These are phyloP conservation scores for Orientallactaga sibirica DNA, from an alignment of 2,797 vertebrate genomes.

Conservation along the genomic window DNA sequence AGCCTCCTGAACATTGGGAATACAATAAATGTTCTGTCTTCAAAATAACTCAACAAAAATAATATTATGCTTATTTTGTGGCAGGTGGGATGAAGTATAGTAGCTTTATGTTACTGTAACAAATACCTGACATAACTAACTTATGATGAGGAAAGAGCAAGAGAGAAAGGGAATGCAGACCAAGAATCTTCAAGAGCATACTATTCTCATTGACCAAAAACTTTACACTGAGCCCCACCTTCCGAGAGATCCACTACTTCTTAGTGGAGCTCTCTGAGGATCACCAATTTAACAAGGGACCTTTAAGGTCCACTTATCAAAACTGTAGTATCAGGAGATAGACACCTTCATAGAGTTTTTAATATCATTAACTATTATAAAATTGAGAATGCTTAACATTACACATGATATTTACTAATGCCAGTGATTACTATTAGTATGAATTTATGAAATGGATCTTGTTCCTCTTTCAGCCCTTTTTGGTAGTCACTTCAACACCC, in stretches of 20 bases:
- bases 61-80: neutral
- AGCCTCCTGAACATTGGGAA: neutral
- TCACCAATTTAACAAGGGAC: neutral
- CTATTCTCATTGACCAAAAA: neutral
- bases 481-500: slow-evolving; percentile 35
- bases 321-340: neutral
- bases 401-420: neutral
- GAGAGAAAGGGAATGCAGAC: neutral
- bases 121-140: neutral
- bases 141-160: neutral
- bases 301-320: neutral
- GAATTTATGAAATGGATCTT: neutral
- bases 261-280: too few species aligned
- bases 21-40: neutral
- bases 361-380: neutral
- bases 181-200: neutral
- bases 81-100: neutral
- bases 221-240: neutral
- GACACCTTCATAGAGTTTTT: neutral
- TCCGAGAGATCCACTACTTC: too few species aligned
- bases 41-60: neutral
- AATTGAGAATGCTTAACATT: slow-evolving; percentile 21
- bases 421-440: neutral
- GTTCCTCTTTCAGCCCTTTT: slow-evolving; percentile 1
- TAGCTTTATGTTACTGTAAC: neutral